Evolutionary conservation across 2,797 vertebrate species (phyloP).

Genomic region (Oceanodroma leucorhoa): DNA sequence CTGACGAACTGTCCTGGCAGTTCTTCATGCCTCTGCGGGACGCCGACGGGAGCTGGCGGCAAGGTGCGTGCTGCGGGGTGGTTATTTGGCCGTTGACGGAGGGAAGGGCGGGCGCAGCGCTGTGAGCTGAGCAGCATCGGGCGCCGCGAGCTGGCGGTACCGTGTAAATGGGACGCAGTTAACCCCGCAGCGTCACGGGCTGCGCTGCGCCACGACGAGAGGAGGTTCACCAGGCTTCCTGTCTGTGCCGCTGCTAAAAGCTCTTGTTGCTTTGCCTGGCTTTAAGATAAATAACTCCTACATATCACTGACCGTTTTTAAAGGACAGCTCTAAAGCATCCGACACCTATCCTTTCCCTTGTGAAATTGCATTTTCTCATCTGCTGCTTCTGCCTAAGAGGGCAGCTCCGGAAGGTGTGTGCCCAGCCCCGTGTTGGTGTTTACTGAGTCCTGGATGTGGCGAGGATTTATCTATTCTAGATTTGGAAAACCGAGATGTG

Average conservation of each 20-base stretch:
- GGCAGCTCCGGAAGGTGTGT: background rate
- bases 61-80: background rate
- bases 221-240: rapidly evolving
- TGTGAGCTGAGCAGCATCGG: background rate
- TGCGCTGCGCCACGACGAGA: rapidly evolving
- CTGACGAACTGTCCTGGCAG: background rate
- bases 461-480: background rate
- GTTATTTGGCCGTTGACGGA: rapidly evolving
- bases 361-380: background rate
- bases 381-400: background rate
- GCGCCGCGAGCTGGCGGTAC: background rate
- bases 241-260: too few relatives aligned
- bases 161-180: background rate
- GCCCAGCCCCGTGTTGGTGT: too few relatives aligned
- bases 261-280: background rate
- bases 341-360: rapidly evolving
- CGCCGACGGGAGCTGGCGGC: rapidly evolving
- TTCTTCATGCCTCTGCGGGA: background rate
- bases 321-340: background rate
- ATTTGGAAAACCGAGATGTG: background rate
- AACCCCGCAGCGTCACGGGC: background rate
- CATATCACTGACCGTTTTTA: rapidly evolving
- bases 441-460: background rate
- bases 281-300: background rate
- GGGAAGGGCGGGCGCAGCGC: background rate